These are phyloP conservation scores for Calliphora vicina DNA, from an alignment of 1,140 invertebrate species.

Conservation along the genomic window DNA sequence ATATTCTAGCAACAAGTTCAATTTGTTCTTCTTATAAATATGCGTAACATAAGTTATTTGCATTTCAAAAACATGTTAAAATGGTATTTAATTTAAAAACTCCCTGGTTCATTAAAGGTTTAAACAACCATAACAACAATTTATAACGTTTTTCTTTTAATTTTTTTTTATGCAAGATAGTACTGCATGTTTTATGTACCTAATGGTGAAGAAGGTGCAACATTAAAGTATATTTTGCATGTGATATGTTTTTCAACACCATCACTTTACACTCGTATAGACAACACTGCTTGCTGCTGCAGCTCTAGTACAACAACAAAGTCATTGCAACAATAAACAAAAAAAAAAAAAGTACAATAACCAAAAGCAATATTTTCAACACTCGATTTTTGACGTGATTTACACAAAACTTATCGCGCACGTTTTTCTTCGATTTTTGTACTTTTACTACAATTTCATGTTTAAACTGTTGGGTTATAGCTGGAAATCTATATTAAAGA, in stretches of 20 bases:
- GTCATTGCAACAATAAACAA: not conserved
- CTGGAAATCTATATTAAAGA: not conserved
- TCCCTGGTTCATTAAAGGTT: not conserved
- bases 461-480: conserved; percentile 19
- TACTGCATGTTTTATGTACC: not conserved
- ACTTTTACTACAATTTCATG: conserved; percentile 10
- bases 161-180: not conserved
- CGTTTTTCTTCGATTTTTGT: conserved; percentile 17
- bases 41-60: no score
- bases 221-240: conserved; percentile 14
- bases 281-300: no score
- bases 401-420: conserved; percentile 33
- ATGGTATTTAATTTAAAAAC: not conserved
- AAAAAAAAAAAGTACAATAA: not conserved
- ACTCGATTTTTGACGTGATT: conserved; percentile 37
- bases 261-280: not conserved
- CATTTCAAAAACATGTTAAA: no score
- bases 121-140: not conserved
- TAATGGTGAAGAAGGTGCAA: conserved; percentile 2
- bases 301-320: not conserved
- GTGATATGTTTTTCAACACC: conserved; percentile 8
- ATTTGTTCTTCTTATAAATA: no score
- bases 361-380: conserved; percentile 30
- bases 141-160: not conserved
- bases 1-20: no score